Conservation (phyloP, 2,797 vertebrate species). For the Pyrocephalus nanus region DNA sequence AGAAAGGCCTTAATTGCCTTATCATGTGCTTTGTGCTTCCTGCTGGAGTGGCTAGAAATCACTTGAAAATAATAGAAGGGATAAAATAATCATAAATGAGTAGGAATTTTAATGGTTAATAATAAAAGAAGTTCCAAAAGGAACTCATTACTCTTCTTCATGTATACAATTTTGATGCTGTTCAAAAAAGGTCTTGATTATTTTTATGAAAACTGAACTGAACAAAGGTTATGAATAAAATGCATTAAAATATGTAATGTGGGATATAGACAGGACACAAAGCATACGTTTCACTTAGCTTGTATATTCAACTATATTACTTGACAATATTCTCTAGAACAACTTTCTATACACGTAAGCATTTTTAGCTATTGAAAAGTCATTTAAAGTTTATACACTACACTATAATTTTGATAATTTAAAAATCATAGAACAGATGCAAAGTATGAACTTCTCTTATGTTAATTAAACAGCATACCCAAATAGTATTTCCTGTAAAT, state of each 20-base stretch:
- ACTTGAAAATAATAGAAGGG: constrained; percentile 1
- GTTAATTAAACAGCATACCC: neutral
- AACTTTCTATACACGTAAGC: neutral
- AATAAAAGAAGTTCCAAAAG: constrained; percentile 1
- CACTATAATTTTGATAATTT: neutral
- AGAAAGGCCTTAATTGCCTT: constrained; percentile 38
- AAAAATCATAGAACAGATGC: neutral
- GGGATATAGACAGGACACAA: neutral
- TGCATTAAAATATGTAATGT: neutral
- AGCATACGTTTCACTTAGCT: neutral
- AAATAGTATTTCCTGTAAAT: constrained; percentile 12
- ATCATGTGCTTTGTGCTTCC: neutral
- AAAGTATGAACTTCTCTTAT: constrained; percentile 9
- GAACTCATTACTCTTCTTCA: constrained; percentile 11
- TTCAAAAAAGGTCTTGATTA: constrained; percentile 11
- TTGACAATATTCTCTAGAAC: neutral
- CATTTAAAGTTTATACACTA: neutral
- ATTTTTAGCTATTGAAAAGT: neutral
- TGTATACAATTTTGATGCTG: neutral
- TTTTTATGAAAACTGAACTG: constrained; percentile 24
- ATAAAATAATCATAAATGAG: constrained; percentile 17
- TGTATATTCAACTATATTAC: neutral
- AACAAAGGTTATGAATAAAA: constrained; percentile 20
- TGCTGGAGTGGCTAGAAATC: constrained; percentile 19
- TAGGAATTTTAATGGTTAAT: constrained; percentile 1